A percentile compares a stretch with the other conserved stretches of the same genome.
phyloP scores from a whole-genome alignment of 2,113 vertebrate species.

The Connochaetes taurinus region DNA sequence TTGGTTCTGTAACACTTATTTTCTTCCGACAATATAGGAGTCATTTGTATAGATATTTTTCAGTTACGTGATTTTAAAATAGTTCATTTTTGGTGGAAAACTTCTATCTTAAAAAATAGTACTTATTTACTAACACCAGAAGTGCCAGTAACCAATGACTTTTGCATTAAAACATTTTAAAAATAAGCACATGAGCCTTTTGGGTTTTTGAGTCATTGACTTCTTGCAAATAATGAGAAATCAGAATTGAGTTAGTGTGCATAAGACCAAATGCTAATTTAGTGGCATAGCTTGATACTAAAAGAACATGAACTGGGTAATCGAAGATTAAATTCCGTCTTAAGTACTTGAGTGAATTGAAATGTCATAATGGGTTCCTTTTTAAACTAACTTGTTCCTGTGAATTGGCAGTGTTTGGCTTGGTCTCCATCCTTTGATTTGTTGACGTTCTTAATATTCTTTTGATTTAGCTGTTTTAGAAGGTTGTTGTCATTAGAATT shows the following conservation, averaged over 20 bases:
- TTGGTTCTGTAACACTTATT: conserved; percentile 14
- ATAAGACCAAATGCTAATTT: conserved; percentile 29
- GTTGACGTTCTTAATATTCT: not conserved
- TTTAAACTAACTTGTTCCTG: conserved; percentile 1
- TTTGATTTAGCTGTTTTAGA: not conserved
- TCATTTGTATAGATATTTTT: not conserved
- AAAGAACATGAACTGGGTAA: not conserved
- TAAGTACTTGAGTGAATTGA: conserved; percentile 24
- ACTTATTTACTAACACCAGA: not conserved
- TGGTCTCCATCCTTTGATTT: conserved; percentile 16
- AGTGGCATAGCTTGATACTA: not conserved
- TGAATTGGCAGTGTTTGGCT: conserved; percentile 14
- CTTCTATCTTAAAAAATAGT: conserved; percentile 2
- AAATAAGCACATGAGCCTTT: not conserved
- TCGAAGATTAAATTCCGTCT: conserved; percentile 39
- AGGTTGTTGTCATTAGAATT: not conserved
- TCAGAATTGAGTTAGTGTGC: conserved; percentile 19
- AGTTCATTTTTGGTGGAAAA: conserved; percentile 13
- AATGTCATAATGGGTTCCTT: conserved; percentile 11
- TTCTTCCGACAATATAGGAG: not conserved
- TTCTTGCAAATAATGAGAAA: conserved; percentile 15
- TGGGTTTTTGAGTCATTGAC: not conserved
- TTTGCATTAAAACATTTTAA: conserved; percentile 13
- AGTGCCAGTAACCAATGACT: not conserved
- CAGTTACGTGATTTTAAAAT: not conserved